Conservation (phyloP, 2,797 vertebrate species). For the Xenopus petersii region DNA sequence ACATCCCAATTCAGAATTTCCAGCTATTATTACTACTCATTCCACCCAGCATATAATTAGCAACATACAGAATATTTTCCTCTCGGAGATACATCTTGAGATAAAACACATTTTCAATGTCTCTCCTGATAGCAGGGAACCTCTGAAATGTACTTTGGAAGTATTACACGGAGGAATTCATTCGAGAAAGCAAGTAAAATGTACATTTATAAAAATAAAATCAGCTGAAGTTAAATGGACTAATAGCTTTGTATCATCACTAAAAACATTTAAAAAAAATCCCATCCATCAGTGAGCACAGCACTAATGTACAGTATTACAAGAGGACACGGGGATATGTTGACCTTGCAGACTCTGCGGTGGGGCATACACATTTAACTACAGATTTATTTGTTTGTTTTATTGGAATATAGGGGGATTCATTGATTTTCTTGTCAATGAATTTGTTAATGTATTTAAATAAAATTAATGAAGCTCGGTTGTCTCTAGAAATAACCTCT, state of each 20-base stretch:
- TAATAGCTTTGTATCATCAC: constrained; percentile 35
- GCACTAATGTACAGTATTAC: constrained; percentile 24
- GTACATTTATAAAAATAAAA: constrained; percentile 46
- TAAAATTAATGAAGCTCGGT: too few relatives aligned
- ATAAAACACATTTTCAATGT: constrained; percentile 28
- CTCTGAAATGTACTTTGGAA: constrained; percentile 23
- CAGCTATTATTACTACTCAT: not conserved
- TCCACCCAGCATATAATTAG: constrained; percentile 24
- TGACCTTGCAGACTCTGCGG: constrained; percentile 23
- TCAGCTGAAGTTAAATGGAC: constrained; percentile 33
- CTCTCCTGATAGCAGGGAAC: constrained; percentile 11
- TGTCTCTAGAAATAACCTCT: too few relatives aligned
- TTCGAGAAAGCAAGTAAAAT: constrained; percentile 28
- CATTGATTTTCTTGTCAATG: too few relatives aligned
- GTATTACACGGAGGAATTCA: constrained; percentile 31
- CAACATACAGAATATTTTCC: constrained; percentile 21
- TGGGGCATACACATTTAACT: not conserved
- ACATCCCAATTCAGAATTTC: not conserved
- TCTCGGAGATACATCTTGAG: constrained; percentile 16
- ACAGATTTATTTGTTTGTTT: not conserved
- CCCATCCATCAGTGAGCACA: constrained; percentile 23
- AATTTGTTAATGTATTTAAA: too few relatives aligned
- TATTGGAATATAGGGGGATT: not conserved
- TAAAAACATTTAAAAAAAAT: constrained; percentile 9
- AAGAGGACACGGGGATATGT: constrained; percentile 5